These are phyloP conservation scores for Saxidomus purpurata DNA, from an alignment of 1,140 invertebrate species.

Conservation along the genomic window DNA sequence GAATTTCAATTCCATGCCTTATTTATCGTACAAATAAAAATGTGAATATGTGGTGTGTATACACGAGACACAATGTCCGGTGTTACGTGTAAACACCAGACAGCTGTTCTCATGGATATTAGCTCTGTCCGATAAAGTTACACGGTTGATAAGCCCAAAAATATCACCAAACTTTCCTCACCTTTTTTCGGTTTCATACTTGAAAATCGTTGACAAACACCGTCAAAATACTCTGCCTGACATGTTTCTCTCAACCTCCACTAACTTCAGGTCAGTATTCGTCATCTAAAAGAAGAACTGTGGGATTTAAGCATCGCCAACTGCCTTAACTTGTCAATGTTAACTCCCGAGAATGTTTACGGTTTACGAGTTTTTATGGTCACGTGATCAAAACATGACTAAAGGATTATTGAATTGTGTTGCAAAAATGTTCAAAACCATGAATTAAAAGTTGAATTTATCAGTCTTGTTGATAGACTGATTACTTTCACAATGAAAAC, in stretches of 20 bases:
- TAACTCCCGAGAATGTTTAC: slow-evolving; percentile 37
- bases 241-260: slow-evolving; percentile 8
- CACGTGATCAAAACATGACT: slow-evolving; percentile 57
- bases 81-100: not conserved
- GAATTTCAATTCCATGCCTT: too few species aligned
- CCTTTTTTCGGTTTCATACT: slow-evolving; percentile 68
- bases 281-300: not conserved
- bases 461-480: not conserved
- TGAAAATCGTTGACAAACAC: slow-evolving; percentile 20
- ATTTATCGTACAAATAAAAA: too few species aligned
- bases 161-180: slow-evolving; percentile 6
- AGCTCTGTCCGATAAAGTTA: slow-evolving; percentile 20
- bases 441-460: slow-evolving; percentile 39
- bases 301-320: not conserved
- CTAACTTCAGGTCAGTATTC: not conserved
- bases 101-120: slow-evolving; percentile 49
- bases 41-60: not conserved
- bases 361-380: slow-evolving; percentile 28
- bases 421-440: not conserved
- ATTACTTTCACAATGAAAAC: not conserved
- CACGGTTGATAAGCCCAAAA: slow-evolving; percentile 26
- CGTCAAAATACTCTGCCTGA: not conserved
- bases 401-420: not conserved
- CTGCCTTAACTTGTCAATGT: not conserved
- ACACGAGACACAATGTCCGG: not conserved